These are phyloP conservation scores for Gavialis gangeticus DNA, from an alignment of 2,113 vertebrate species.

Conservation along the genomic window DNA sequence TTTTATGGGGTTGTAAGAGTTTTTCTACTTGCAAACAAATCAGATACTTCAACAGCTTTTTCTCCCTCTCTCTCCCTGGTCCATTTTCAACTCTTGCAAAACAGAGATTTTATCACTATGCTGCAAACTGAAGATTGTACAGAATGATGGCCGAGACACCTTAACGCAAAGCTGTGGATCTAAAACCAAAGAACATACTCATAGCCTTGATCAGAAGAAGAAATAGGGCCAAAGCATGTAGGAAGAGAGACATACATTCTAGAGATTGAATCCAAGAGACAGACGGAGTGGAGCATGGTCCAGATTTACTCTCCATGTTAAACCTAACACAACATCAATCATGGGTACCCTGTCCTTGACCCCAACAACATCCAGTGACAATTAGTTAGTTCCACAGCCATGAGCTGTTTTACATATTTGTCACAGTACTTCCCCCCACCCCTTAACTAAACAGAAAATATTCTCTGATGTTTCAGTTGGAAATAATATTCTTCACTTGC, in stretches of 20 bases:
- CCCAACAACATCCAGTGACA: too few relatives aligned
- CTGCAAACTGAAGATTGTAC: background rate
- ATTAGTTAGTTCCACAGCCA: too few relatives aligned
- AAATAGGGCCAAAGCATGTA: background rate
- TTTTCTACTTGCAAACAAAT: background rate
- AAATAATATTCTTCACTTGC: too few relatives aligned
- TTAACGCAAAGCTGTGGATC: background rate
- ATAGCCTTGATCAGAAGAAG: slow-evolving; percentile 35
- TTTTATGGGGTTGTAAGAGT: background rate
- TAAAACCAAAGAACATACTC: slow-evolving; percentile 6
- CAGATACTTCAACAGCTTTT: background rate
- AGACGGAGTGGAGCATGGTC: background rate
- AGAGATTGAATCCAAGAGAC: background rate
- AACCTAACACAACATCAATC: background rate
- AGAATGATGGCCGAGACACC: background rate
- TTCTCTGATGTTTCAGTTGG: too few relatives aligned
- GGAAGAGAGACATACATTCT: background rate
- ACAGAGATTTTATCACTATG: background rate
- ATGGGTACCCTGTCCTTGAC: background rate
- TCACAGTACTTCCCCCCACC: too few relatives aligned
- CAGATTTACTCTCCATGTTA: background rate
- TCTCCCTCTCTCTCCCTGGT: background rate
- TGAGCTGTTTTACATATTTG: too few relatives aligned
- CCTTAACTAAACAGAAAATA: too few relatives aligned
- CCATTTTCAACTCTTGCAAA: background rate